Evolutionary conservation across 2,888 invertebrate genomes (phyloP).

Genomic region (Euspilapteryx auroguttella): DNA sequence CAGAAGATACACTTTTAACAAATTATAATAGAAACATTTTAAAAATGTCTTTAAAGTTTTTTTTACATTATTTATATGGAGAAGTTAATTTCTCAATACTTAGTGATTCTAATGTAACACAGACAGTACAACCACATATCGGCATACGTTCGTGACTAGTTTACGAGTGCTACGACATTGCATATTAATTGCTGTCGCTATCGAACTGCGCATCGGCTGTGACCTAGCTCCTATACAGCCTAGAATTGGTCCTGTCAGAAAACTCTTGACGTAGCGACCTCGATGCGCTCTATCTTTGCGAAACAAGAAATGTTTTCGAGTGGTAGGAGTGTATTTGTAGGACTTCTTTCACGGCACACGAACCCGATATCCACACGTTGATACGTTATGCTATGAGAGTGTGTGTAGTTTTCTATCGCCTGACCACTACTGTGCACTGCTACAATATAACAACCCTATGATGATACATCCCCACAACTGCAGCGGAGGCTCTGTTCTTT

Average conservation of each 20-base stretch:
- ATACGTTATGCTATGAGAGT: neutral
- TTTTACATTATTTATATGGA: too few species aligned
- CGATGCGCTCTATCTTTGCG: neutral
- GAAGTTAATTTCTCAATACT: too few species aligned
- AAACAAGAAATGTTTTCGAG: neutral
- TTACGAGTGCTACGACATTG: conserved; percentile 55
- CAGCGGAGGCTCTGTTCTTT: conserved; percentile 8
- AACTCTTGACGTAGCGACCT: too few species aligned
- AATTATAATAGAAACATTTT: too few species aligned
- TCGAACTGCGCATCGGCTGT: conserved; percentile 42
- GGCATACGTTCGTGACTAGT: conserved; percentile 59
- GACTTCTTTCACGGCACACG: neutral
- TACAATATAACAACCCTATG: conserved; percentile 8
- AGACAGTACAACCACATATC: too few species aligned
- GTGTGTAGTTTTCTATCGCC: conserved; percentile 7
- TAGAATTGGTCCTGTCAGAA: conserved; percentile 11
- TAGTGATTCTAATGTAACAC: too few species aligned
- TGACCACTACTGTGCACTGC: conserved; percentile 1
- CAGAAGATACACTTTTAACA: too few species aligned
- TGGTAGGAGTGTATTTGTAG: neutral
- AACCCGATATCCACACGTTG: neutral
- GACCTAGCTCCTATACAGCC: conserved; percentile 28
- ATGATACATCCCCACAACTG: conserved; percentile 8
- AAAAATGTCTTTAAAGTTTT: too few species aligned
- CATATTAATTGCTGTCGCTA: conserved; percentile 57